phyloP scores from a whole-genome alignment of 2,888 invertebrate genomes.

The Thymelicus acteon region DNA sequence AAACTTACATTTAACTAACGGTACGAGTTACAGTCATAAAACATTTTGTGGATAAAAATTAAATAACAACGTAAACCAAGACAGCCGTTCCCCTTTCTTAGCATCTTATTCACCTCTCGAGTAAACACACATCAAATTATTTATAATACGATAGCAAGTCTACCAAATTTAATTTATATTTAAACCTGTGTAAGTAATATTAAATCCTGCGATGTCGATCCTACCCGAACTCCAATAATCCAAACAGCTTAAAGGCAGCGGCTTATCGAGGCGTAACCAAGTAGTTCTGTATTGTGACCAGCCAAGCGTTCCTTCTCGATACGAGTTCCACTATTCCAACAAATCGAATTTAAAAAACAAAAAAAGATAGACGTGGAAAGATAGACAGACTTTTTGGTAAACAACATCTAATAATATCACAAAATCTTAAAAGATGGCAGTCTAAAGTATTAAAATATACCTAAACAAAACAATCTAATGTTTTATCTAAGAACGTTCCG shows the following conservation, averaged over 20 bases:
- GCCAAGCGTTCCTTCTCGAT: conserved; percentile 59
- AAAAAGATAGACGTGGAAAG: not conserved
- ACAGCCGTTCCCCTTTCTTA: too few relatives aligned
- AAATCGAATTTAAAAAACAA: conserved; percentile 28
- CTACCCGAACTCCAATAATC: conserved; percentile 6
- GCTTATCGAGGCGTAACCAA: conserved; percentile 63
- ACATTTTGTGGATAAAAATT: too few relatives aligned
- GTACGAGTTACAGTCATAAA: too few relatives aligned
- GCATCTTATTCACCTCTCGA: too few relatives aligned
- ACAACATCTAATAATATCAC: not conserved
- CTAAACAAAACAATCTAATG: not conserved
- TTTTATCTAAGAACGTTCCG: too few relatives aligned
- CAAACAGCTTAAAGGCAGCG: conserved; percentile 42
- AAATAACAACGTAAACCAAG: too few relatives aligned
- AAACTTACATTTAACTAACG: too few relatives aligned
- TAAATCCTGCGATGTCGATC: conserved; percentile 6
- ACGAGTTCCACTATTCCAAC: conserved; percentile 28
- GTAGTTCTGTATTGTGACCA: conserved; percentile 54
- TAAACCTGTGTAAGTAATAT: not conserved
- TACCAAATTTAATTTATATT: not conserved
- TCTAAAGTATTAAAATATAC: not conserved
- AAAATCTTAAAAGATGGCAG: not conserved
- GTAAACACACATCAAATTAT: too few relatives aligned
- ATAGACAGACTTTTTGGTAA: not conserved
- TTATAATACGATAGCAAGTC: not conserved